Conservation (phyloP, 2,888 invertebrate species). For the Athalia cordata region DNA sequence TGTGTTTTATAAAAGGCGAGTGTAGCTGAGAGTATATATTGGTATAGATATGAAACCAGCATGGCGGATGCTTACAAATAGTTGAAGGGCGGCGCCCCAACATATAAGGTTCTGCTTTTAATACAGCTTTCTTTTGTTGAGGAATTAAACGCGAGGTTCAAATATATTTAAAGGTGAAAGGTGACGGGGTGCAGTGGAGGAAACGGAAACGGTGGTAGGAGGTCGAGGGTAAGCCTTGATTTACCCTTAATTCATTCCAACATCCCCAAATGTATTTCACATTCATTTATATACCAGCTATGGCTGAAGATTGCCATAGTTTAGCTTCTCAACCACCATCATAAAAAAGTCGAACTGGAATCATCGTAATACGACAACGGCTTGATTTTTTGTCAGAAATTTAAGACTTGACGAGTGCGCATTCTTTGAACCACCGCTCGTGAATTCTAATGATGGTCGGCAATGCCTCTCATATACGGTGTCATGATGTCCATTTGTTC, state of each 20-base stretch:
- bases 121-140: slow-evolving; percentile 58
- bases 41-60: slow-evolving; percentile 69
- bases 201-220: slow-evolving; percentile 36
- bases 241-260: slow-evolving; percentile 13
- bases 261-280: neutral
- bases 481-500: no score
- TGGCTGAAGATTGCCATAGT: no score
- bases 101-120: slow-evolving; percentile 52
- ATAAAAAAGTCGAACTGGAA: no score
- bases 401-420: no score
- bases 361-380: no score
- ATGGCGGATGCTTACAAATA: slow-evolving; percentile 73
- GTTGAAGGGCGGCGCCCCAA: slow-evolving; percentile 69
- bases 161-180: slow-evolving; percentile 52
- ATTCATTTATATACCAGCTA: neutral
- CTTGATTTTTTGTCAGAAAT: no score
- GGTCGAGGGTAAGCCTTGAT: slow-evolving; percentile 41
- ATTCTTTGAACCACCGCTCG: no score
- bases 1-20: slow-evolving; percentile 68
- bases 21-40: slow-evolving; percentile 40
- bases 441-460: no score
- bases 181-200: slow-evolving; percentile 49
- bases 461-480: no score
- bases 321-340: no score
- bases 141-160: slow-evolving; percentile 53